Base-by-base conservation (phyloP, 2,113 vertebrate genomes). In the Megaceryle maxima region DNA sequence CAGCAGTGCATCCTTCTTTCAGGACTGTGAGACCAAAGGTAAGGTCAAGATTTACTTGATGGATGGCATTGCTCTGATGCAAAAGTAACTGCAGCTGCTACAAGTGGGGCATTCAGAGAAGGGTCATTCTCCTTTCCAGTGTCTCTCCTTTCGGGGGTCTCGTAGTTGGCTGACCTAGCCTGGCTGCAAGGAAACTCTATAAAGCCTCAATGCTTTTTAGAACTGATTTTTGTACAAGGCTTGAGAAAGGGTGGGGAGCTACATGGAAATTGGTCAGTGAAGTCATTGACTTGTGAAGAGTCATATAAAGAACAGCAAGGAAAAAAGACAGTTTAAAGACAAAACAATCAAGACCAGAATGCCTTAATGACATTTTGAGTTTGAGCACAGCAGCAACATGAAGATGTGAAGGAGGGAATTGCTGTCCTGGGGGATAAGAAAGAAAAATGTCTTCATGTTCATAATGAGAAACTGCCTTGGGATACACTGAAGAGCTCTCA, bases 21-120 rank as follows among this genome's bases (percentile, higher is more conserved):
- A 99, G 97, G 98, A 99, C 96, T 99, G 99, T 73, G 99, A 99
- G 97, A 99, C 99, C 62, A 99, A 98, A 99, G 99, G 99, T 99
- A 94, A 97, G 97, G 56, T 67, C 33, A 13, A 35, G 53, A 20
- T 57, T 14, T 43, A 10, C 39, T 12, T 25, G 33, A 18, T 43
- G 19, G 60, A 10, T 16, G 51, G 50, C 11, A 0, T 10, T 77
- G 13, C 33, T 81, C 14, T 0, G 1, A 46, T 78, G 86, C 28
- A 63, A 22, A 88, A 90, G 39, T 26, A 59, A n/a, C 31, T 39
- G 66, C 51, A 80, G 26, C 50, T 87, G 51, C 69, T 89, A 16
- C 67, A 41, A 15, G 39, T 7, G 10, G 24, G 44, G 9, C 22
- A 5, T 78, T 85, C 60, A 90, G 60, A 56, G 75, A 55, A 76